A percentile compares a stretch with the other conserved stretches of the same genome.
These are phyloP conservation scores for Chloroceryle aenea DNA, from an alignment of 2,113 vertebrate genomes.

Conservation along the genomic window DNA sequence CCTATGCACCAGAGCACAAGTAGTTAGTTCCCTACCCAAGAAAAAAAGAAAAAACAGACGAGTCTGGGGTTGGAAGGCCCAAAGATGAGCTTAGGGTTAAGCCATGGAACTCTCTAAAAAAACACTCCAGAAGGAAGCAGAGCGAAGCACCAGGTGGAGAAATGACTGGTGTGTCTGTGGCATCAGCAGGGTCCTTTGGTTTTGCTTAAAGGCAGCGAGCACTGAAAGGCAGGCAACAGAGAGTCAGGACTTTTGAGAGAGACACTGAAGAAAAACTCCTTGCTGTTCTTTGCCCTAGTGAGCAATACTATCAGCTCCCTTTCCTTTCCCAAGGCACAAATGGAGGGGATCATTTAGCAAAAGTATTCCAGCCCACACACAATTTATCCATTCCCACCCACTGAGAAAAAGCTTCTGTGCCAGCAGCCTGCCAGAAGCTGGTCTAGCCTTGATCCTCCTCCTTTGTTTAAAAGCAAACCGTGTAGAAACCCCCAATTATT, in stretches of 20 bases:
- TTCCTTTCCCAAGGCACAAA: neutral
- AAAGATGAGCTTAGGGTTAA: constrained; percentile 8
- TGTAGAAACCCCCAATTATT: neutral
- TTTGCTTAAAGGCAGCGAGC: constrained; percentile 27
- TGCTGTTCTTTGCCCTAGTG: neutral
- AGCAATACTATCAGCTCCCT: neutral
- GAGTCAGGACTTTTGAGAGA: constrained; percentile 43
- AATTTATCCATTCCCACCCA: neutral
- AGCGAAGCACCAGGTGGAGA: constrained; percentile 33
- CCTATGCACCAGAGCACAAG: neutral
- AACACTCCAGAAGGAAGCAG: constrained; percentile 1
- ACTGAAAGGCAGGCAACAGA: constrained; percentile 37
- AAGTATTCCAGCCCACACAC: neutral
- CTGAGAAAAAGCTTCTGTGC: neutral
- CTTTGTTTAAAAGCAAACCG: neutral
- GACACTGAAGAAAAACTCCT: constrained; percentile 27
- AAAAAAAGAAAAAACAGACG: neutral
- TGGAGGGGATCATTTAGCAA: neutral
- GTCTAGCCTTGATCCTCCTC: neutral
- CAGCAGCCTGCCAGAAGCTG: neutral
- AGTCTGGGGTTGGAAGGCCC: neutral
- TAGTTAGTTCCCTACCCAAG: neutral
- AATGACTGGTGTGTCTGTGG: neutral
- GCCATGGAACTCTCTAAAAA: constrained; percentile 49
- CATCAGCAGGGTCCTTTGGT: constrained; percentile 29